Evolutionary conservation across 2,113 vertebrate species (phyloP), one percentile per base, ranked within the genome.

Genomic region (Leuciscus idus): DNA sequence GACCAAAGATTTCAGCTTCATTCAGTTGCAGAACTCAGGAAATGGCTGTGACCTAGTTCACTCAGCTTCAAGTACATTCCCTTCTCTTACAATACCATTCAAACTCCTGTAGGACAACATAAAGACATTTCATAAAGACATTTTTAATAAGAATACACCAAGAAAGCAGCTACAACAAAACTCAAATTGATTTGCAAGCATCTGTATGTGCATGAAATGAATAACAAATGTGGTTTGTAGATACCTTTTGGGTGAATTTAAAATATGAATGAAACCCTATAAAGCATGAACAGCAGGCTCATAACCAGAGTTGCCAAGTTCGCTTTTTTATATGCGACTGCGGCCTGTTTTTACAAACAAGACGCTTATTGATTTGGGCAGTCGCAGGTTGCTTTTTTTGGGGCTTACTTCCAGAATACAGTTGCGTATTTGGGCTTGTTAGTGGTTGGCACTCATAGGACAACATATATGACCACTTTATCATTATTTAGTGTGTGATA

Each of bases 11-110:
- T 74, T 74, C 30, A 81, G 57, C 33, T 57, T 39, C 30, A 43
- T 85, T 70, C 46, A 83, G 68, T 28, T 15, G 11, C 70, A 74
- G 61, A 78, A 4, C 57, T 15, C n/a, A 62, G 21, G 39, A 50
- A 57, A 33, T 3, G 19, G 5, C 13, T 8, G 28, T 50, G 23
- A 75, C 59, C 70, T 70, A 48, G 26, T 84, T 86, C 66, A 84
- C 26, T 84, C 68, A 28, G 59, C 68, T 78, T 84, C 76, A 75
- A 80, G 52, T 52, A 62, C 33, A 74, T 72, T 55, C 76, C 10
- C 39, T 48, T 74, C 21, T 61, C 4, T 19, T 64, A 80, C 75
- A 83, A 85, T 43, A 43, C 46, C 59, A 61, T 28, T 64, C 57
- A 81, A 64, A 19, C n/a, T 39, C 59, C 36, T 26, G 13, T 80